phyloP scores from a whole-genome alignment of 92 coral and sea anemone species.

The Zoanthus sociatus region DNA sequence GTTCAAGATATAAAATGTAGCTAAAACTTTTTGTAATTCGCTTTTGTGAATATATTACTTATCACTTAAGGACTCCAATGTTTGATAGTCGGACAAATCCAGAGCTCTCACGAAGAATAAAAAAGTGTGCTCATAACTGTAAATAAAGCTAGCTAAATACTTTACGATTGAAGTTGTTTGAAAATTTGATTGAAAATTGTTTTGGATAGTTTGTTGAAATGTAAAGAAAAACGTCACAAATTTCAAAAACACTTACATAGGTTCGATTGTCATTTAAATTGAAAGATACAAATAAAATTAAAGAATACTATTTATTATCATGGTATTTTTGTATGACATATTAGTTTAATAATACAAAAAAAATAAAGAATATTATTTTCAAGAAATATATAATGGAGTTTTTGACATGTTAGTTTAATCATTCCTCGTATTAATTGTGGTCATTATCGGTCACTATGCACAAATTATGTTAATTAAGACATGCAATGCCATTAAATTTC shows the following conservation, averaged over 20 bases:
- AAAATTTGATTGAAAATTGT: not conserved
- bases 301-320: not conserved
- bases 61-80: not conserved
- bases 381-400: not conserved
- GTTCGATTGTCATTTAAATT: not conserved
- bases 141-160: not conserved
- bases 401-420: too few relatives aligned
- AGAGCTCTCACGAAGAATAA: not conserved
- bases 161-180: not conserved
- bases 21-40: not conserved
- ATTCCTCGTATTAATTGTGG: too few relatives aligned
- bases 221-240: not conserved
- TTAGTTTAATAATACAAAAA: too few relatives aligned
- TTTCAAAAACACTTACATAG: not conserved
- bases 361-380: not conserved
- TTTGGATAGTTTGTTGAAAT: not conserved
- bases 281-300: not conserved
- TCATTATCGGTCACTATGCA: too few relatives aligned
- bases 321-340: not conserved
- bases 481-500: too few relatives aligned
- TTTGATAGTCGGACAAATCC: conserved; percentile 10
- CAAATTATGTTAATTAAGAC: too few relatives aligned
- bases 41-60: not conserved
- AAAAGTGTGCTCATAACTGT: not conserved
- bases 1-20: not conserved